Evolutionary conservation across 2,113 vertebrate species (phyloP).

Genomic region (Oryzias curvinotus): DNA sequence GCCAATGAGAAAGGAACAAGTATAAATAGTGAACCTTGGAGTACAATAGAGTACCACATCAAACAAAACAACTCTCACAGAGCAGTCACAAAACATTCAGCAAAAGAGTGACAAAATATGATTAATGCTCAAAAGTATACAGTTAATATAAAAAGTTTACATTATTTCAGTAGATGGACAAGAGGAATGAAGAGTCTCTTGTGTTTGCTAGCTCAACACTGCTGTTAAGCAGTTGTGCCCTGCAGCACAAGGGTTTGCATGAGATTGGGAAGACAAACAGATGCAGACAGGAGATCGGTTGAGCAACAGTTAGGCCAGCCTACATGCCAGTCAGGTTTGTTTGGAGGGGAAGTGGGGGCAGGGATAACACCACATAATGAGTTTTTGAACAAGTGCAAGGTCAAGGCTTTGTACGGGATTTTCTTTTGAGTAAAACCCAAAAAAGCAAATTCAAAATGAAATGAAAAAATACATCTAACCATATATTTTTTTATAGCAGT

Average conservation of each 20-base stretch:
- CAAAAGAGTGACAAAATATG: conserved; percentile 1
- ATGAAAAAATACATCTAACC: too few species aligned
- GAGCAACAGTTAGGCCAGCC: conserved; percentile 49
- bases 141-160: background rate
- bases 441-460: background rate
- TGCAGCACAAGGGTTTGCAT: conserved; percentile 32
- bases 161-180: conserved; percentile 3
- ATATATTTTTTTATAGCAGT: too few species aligned
- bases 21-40: too few species aligned
- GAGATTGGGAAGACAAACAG: conserved; percentile 30
- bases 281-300: conserved; percentile 31
- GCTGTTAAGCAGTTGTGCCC: conserved; percentile 48
- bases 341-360: conserved; percentile 44
- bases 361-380: conserved; percentile 15
- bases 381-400: conserved; percentile 19
- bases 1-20: too few species aligned
- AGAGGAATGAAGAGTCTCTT: conserved; percentile 9
- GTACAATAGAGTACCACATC: background rate
- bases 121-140: conserved; percentile 1
- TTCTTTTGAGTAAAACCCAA: background rate
- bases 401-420: background rate
- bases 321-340: conserved; percentile 64
- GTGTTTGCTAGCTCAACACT: conserved; percentile 6
- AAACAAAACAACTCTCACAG: conserved; percentile 29
- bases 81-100: background rate